Conservation (phyloP, 2,888 invertebrate genomes). For the Philopedon plagiatum region DNA sequence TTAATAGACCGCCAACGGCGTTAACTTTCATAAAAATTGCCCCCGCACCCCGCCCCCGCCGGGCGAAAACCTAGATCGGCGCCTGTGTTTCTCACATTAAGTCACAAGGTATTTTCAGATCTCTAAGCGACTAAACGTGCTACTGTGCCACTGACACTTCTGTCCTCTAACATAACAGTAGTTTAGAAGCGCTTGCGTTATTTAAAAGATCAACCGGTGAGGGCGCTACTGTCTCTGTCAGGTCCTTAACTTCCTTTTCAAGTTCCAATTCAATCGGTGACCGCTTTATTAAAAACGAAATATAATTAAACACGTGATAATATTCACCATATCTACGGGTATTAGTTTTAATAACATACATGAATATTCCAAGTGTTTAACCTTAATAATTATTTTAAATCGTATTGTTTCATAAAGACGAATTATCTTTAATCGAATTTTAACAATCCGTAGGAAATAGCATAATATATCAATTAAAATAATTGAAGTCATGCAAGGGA, state of each 20-base stretch:
- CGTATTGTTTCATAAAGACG: constrained; percentile 8
- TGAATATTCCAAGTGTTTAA: constrained; percentile 18
- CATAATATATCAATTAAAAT: constrained; percentile 14
- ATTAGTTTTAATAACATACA: not conserved
- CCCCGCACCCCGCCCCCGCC: too few species aligned
- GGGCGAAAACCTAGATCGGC: too few species aligned
- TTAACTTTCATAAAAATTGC: too few species aligned
- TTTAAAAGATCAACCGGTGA: too few species aligned
- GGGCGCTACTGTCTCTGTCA: too few species aligned
- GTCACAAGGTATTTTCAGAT: too few species aligned
- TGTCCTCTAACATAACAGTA: too few species aligned
- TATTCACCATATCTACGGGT: not conserved
- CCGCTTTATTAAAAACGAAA: not conserved
- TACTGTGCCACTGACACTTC: too few species aligned
- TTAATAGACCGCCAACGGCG: too few species aligned
- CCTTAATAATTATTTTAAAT: constrained; percentile 12
- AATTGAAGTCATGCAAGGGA: not conserved
- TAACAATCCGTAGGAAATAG: constrained; percentile 10
- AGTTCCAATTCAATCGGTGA: not conserved
- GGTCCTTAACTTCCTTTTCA: not conserved
- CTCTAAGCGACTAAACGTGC: too few species aligned
- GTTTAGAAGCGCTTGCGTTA: too few species aligned
- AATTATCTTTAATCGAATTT: constrained; percentile 12
- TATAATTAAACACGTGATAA: not conserved
- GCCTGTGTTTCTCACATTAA: too few species aligned